These are phyloP conservation scores for Himalopsyche kuldschensis DNA, from an alignment of 2,888 invertebrate genomes.

Conservation along the genomic window DNA sequence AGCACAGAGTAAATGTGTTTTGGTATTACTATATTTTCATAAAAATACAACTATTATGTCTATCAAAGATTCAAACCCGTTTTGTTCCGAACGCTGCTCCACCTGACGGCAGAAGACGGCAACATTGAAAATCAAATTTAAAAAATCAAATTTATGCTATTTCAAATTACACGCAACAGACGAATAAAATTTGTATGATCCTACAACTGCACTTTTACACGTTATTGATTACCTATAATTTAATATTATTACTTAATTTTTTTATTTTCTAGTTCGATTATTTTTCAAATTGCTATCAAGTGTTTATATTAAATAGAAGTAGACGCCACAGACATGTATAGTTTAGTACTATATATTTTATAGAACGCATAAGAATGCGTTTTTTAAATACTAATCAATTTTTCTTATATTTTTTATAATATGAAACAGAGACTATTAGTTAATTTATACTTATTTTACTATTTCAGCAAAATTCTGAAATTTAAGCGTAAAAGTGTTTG, in stretches of 20 bases:
- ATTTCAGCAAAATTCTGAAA: neutral
- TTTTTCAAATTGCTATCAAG: conserved; percentile 33
- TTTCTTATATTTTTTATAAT: neutral
- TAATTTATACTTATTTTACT: neutral
- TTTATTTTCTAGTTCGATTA: conserved; percentile 29
- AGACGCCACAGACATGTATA: conserved; percentile 37
- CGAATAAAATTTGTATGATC: neutral
- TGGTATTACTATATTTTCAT: conserved; percentile 2
- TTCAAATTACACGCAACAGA: conserved; percentile 5
- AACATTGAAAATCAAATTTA: conserved; percentile 31
- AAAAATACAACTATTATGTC: conserved; percentile 13
- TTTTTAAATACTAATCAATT: neutral
- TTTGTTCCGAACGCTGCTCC: conserved; percentile 38
- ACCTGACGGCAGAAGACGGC: conserved; percentile 20
- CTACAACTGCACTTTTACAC: neutral
- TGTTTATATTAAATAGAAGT: conserved; percentile 31
- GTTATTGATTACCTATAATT: neutral
- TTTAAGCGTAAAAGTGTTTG: conserved; percentile 11
- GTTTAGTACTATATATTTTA: conserved; percentile 19
- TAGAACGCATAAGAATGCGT: conserved; percentile 23
- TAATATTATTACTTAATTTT: neutral
- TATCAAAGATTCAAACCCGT: conserved; percentile 36
- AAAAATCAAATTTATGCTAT: conserved; percentile 20
- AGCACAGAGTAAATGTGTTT: neutral
- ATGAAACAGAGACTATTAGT: neutral